Evolutionary conservation across 2,113 vertebrate genomes (phyloP), one percentile per base, ranked within the genome.

Genomic region (Ceratotherium simum): DNA sequence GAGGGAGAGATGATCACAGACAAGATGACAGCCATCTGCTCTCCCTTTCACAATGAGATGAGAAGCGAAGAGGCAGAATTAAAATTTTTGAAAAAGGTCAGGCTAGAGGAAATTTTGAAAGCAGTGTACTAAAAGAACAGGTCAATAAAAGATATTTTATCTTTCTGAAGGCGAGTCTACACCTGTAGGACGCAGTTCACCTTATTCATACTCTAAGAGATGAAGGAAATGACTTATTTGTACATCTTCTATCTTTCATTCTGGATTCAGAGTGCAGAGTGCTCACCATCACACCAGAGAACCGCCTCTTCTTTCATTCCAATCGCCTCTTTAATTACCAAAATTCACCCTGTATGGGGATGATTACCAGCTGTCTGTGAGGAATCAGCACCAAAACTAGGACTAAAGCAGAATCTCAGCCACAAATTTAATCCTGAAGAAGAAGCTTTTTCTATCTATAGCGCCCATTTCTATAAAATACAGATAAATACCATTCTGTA

Each of bases 1-100:
- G 75, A 92, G 27, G 39, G 58, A 92, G 75, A 90, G 80, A 92
- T 76, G 67, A 83, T 78, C 56, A 90, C 91, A 96, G 91, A 94
- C 85, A 80, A 75, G 42, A 81, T 58, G 73, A 92, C 67, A 96
- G 73, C 69, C 92, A 96, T 91, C 58, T 87, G 84, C 36, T 80
- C 65, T 83, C 42, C 21, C 79, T 36, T 84, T 65, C 48, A 80
- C 36, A 92, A 42, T 6, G 73, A 91, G 58, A 42, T 39, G n/a
- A 94, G 27, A 76, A 84, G 69, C 25, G 87, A 95, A 39, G 36
- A 94, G 6, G 29, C 36, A 95, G 23, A 95, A 81, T 76, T 85
- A n/a, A 67, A 27, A 17, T 21, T 70, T 84, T 72, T 84, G 39
- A 51, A n/a, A 65, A 39, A 51, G 27, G 2, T 78, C 31, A 82